phyloP scores from a whole-genome alignment of 2,888 invertebrate species.

The Leptopilina myrica region DNA sequence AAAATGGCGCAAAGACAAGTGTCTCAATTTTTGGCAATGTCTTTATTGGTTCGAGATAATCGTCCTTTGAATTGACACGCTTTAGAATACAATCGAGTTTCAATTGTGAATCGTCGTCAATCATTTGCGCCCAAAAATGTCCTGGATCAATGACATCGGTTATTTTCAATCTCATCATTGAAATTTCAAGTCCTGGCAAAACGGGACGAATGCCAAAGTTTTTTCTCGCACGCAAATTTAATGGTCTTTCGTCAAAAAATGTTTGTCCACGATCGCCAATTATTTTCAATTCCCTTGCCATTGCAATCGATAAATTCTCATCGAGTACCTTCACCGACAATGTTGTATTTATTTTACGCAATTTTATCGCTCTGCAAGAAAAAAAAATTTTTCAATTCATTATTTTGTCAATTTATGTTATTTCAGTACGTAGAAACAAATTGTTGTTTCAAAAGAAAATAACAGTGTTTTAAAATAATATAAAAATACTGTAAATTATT shows the following conservation, averaged over 20 bases:
- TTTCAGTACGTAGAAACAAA: too few species aligned
- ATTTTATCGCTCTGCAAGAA: constrained; percentile 84
- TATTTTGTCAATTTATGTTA: too few species aligned
- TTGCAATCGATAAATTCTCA: constrained; percentile 56
- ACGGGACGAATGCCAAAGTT: constrained; percentile 75
- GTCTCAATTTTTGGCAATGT: constrained; percentile 76
- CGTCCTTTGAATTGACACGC: constrained; percentile 65
- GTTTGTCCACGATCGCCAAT: not conserved
- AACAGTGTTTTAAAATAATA: too few species aligned
- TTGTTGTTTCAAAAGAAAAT: too few species aligned
- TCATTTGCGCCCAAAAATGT: constrained; percentile 84
- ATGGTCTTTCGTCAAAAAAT: not conserved
- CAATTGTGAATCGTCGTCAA: constrained; percentile 76
- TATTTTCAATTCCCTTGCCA: constrained; percentile 55
- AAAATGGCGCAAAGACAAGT: constrained; percentile 80
- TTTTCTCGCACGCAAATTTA: not conserved
- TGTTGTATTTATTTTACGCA: constrained; percentile 76
- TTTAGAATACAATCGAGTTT: constrained; percentile 72
- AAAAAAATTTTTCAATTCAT: constrained; percentile 78
- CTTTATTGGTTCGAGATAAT: constrained; percentile 55
- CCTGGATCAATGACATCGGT: constrained; percentile 81
- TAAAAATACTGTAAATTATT: too few species aligned
- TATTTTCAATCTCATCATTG: constrained; percentile 79
- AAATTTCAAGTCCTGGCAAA: constrained; percentile 80
- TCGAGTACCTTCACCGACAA: constrained; percentile 79